Evolutionary conservation across 2,888 invertebrate species (phyloP).

Genomic region (Salticus scenicus): DNA sequence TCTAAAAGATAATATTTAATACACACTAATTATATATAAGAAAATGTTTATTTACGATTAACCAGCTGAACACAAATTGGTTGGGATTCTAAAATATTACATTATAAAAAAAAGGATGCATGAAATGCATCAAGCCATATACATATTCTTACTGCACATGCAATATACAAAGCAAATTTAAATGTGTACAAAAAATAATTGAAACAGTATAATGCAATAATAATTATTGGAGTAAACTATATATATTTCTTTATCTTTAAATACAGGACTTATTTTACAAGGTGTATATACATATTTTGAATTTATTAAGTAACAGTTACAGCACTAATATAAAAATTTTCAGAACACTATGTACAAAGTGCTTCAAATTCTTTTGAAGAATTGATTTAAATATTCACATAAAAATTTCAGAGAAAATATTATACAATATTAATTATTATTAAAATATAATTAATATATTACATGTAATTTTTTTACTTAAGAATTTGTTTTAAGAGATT

Average conservation of each 20-base stretch:
- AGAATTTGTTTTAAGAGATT: no score
- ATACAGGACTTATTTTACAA: neutral
- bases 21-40: no score
- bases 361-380: no score
- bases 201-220: neutral
- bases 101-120: neutral
- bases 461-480: no score
- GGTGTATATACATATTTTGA: neutral
- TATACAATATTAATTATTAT: no score
- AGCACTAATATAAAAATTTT: neutral
- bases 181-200: neutral
- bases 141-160: neutral
- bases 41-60: slow-evolving; percentile 43
- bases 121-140: neutral
- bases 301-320: neutral
- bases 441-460: no score
- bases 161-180: neutral
- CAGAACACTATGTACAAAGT: no score
- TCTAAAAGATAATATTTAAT: no score
- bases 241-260: neutral
- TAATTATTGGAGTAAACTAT: neutral
- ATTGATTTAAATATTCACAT: no score
- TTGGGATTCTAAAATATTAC: slow-evolving; percentile 6
- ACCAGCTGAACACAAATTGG: slow-evolving; percentile 43
- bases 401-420: no score